Conservation (phyloP, 2,113 vertebrate genomes). For the Oreamnos americanus region DNA sequence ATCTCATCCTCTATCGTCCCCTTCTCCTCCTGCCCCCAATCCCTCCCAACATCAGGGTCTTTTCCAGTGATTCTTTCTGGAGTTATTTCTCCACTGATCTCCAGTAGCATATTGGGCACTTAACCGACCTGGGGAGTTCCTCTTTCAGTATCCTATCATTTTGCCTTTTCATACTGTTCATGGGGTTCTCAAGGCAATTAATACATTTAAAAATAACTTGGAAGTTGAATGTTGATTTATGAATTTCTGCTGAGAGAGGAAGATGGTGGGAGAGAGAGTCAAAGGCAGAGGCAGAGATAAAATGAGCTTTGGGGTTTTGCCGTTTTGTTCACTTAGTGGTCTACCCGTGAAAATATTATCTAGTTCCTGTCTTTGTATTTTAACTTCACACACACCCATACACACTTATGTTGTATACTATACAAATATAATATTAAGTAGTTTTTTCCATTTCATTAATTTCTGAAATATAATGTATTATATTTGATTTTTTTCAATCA, state of each 20-base stretch:
- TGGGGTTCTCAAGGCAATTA: too few species aligned
- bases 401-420: background rate
- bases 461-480: background rate
- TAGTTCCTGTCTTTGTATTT: background rate
- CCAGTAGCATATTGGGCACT: too few species aligned
- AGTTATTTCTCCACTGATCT: too few species aligned
- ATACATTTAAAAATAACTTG: background rate
- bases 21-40: too few species aligned
- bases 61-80: too few species aligned
- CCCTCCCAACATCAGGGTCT: too few species aligned
- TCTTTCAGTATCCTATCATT: too few species aligned
- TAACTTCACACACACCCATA: background rate
- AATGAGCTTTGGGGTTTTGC: background rate
- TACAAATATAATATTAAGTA: background rate
- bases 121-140: too few species aligned
- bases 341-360: background rate
- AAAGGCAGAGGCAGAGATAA: background rate
- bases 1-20: too few species aligned
- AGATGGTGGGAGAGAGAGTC: accelerated
- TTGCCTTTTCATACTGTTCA: too few species aligned
- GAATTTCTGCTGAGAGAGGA: background rate
- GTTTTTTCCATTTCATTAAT: background rate
- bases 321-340: background rate
- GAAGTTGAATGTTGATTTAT: background rate
- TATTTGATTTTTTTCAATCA: background rate